Evolutionary conservation across 2,797 vertebrate species (phyloP).

Genomic region (Girardinus metallicus): DNA sequence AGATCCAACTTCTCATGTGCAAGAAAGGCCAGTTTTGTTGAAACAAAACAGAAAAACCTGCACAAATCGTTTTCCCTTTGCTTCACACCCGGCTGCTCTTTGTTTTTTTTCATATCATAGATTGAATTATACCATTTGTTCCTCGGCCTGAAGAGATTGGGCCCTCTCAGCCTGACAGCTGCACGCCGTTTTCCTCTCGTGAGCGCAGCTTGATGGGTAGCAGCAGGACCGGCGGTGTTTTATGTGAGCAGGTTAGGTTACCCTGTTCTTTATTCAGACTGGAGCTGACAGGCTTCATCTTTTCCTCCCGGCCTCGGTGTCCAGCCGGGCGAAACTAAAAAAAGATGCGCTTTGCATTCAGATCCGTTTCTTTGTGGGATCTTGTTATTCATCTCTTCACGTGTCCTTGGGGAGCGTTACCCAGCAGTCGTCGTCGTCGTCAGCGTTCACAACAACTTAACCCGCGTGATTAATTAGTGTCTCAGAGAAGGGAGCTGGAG

Average conservation of each 20-base stretch:
- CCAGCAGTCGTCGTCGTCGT: background rate
- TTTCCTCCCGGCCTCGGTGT: constrained; percentile 36
- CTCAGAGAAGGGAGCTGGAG: background rate
- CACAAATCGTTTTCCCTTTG: no score
- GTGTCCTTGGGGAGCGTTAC: constrained; percentile 2
- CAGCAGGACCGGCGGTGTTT: constrained; percentile 39
- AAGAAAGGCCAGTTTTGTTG: no score
- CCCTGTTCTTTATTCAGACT: constrained; percentile 54
- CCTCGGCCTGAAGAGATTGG: constrained; percentile 5
- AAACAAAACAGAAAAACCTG: no score
- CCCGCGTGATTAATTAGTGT: background rate
- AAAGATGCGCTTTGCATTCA: constrained; percentile 24
- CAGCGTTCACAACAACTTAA: constrained; percentile 9
- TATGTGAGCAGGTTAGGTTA: constrained; percentile 66
- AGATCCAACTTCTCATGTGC: background rate
- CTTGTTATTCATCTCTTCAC: background rate
- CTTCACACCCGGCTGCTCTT: background rate
- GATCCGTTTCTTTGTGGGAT: constrained; percentile 25
- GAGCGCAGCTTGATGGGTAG: constrained; percentile 45
- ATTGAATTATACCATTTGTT: background rate
- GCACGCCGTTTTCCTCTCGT: background rate
- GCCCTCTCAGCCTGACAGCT: constrained; percentile 28
- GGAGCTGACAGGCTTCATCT: constrained; percentile 52
- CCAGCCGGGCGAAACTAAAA: constrained; percentile 13
- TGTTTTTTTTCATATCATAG: background rate